A percentile compares a stretch with the other conserved stretches of the same genome.
These are phyloP conservation scores for Umimayanthus chanpuru DNA, from an alignment of 92 coral and sea anemone species.

Conservation along the genomic window DNA sequence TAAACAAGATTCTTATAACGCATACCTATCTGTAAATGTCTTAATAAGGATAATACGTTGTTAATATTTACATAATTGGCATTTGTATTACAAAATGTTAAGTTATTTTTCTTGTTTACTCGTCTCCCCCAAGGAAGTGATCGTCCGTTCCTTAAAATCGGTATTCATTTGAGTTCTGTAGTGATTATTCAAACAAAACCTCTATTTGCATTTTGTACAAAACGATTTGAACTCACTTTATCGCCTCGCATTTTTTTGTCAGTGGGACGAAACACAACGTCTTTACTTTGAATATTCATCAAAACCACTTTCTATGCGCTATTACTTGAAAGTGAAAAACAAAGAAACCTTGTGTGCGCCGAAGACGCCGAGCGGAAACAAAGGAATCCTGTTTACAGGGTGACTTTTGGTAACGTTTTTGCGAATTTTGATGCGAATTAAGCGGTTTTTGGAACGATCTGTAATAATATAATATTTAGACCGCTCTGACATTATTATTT, in stretches of 20 bases:
- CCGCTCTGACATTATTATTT: constrained; percentile 5
- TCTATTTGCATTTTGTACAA: constrained; percentile 43
- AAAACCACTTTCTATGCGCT: background rate
- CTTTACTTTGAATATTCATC: background rate
- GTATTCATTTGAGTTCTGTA: constrained; percentile 8
- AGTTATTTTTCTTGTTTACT: background rate
- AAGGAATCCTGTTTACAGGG: constrained; percentile 40
- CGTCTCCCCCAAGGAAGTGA: constrained; percentile 18
- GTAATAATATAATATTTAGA: background rate
- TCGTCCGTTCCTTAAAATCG: constrained; percentile 6
- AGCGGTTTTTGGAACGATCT: background rate
- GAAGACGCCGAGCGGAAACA: constrained; percentile 42
- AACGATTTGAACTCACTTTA: constrained; percentile 30
- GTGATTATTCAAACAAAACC: constrained; percentile 34
- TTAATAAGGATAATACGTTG: background rate
- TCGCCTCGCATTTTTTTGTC: constrained; percentile 4
- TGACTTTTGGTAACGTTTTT: background rate
- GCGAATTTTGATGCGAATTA: background rate
- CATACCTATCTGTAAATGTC: background rate
- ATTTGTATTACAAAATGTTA: background rate
- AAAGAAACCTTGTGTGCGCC: constrained; percentile 1
- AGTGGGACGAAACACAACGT: background rate
- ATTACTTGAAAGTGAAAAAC: constrained; percentile 33
- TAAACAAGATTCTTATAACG: background rate
- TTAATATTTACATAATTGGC: background rate